These are phyloP conservation scores for Octodonta nipae DNA, from an alignment of 2,888 invertebrate species.

Conservation along the genomic window DNA sequence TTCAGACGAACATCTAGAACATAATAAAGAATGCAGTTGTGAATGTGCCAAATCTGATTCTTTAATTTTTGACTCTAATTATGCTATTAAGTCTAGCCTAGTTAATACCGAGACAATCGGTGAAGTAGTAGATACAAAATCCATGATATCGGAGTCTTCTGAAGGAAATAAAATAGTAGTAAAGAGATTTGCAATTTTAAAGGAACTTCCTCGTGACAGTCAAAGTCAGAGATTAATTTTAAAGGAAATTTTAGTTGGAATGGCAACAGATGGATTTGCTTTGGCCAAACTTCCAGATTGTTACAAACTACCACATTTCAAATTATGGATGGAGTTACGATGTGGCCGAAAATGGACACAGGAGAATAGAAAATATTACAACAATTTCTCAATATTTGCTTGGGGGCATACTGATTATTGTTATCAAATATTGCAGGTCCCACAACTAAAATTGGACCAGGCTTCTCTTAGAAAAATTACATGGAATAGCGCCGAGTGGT, in stretches of 20 bases:
- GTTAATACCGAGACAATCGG: background rate
- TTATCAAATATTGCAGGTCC: too few species aligned
- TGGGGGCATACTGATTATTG: too few species aligned
- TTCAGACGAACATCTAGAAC: too few species aligned
- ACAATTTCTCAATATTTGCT: too few species aligned
- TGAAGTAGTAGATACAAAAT: background rate
- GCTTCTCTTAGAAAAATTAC: too few species aligned
- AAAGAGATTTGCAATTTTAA: background rate
- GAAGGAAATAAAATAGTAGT: background rate
- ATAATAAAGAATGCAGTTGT: too few species aligned
- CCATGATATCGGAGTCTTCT: background rate
- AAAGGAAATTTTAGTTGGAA: constrained; percentile 21
- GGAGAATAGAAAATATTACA: constrained; percentile 18
- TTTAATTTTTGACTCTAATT: constrained; percentile 3
- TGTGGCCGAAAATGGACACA: constrained; percentile 23
- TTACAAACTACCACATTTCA: constrained; percentile 30
- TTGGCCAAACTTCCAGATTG: constrained; percentile 30
- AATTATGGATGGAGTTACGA: constrained; percentile 30
- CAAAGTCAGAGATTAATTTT: background rate
- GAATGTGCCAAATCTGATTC: too few species aligned
- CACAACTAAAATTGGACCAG: too few species aligned
- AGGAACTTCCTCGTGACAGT: background rate
- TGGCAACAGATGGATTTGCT: constrained; percentile 33
- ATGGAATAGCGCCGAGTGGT: too few species aligned
- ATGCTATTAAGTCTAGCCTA: background rate